These are phyloP conservation scores for Melinaea marsaeus DNA, from an alignment of 2,888 invertebrate genomes.

Conservation along the genomic window DNA sequence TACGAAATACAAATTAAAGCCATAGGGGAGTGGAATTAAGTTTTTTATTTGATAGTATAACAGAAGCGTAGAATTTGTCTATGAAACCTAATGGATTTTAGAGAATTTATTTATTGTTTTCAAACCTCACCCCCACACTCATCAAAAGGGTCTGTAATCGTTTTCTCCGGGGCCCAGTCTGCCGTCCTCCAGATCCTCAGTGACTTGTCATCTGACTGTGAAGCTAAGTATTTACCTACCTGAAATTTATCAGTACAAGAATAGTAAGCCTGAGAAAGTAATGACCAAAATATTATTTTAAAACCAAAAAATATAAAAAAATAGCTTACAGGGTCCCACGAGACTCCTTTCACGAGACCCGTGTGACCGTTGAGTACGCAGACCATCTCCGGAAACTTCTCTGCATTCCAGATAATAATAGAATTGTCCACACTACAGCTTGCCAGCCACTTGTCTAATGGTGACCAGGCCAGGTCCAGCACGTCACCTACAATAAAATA, in stretches of 20 bases:
- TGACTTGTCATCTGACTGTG: conserved; percentile 97
- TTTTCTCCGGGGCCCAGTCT: conserved; percentile 94
- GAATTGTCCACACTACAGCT: conserved; percentile 98
- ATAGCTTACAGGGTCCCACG: conserved; percentile 93
- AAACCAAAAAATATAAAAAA: no score
- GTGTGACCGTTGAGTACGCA: conserved; percentile 93
- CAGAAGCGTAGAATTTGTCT: no score
- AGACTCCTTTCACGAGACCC: conserved; percentile 96
- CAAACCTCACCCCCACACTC: conserved; percentile 81
- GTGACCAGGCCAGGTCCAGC: conserved; percentile 97
- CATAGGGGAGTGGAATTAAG: no score
- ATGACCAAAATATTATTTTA: no score
- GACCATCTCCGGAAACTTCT: conserved; percentile 90
- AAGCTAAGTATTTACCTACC: conserved; percentile 96
- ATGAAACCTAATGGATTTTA: no score
- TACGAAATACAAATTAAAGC: no score
- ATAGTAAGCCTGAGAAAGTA: not conserved
- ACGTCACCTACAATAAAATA: conserved; percentile 82
- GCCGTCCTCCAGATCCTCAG: conserved; percentile 96
- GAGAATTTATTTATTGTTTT: no score
- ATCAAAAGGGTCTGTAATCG: conserved; percentile 94
- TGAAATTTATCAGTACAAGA: conserved; percentile 32
- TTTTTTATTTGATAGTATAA: no score
- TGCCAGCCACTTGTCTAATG: conserved; percentile 94
- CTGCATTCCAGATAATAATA: conserved; percentile 98